Evolutionary conservation across 1,140 invertebrate species (phyloP).

Genomic region (Drosophila santomea): DNA sequence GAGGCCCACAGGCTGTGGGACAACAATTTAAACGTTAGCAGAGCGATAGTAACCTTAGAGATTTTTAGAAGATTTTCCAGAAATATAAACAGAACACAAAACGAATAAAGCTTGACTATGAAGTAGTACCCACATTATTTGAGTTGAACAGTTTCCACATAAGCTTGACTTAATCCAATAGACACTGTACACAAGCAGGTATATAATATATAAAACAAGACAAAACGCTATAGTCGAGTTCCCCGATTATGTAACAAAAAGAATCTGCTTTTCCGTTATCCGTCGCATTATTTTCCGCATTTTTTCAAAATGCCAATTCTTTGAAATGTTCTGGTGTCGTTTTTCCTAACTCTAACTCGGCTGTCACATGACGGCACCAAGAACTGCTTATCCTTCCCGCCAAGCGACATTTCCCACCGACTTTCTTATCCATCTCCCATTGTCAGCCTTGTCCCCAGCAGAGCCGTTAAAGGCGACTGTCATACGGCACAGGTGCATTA

Average conservation of each 20-base stretch:
- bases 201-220: no score
- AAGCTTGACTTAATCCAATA: no score
- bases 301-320: slow-evolving; percentile 3
- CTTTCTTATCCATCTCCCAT: background rate
- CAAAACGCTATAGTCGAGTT: no score
- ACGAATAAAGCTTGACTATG: no score
- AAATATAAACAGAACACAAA: no score
- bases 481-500: slow-evolving; percentile 23
- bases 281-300: background rate
- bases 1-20: slow-evolving; percentile 38
- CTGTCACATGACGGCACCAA: slow-evolving; percentile 33
- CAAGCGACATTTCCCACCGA: background rate
- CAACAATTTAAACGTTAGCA: slow-evolving; percentile 43
- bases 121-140: no score
- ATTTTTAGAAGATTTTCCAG: background rate
- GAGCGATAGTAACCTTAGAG: background rate
- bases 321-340: slow-evolving; percentile 16
- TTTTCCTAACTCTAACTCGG: background rate
- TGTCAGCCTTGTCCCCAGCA: slow-evolving; percentile 5
- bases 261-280: no score
- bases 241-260: no score
- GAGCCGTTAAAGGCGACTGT: slow-evolving; percentile 30
- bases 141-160: no score
- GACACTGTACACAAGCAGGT: no score
- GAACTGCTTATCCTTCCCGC: slow-evolving; percentile 20